A percentile compares a stretch with the other conserved stretches of the same genome.
Conservation (phyloP, 2,797 vertebrate species). For the Adelosebastes latens region DNA sequence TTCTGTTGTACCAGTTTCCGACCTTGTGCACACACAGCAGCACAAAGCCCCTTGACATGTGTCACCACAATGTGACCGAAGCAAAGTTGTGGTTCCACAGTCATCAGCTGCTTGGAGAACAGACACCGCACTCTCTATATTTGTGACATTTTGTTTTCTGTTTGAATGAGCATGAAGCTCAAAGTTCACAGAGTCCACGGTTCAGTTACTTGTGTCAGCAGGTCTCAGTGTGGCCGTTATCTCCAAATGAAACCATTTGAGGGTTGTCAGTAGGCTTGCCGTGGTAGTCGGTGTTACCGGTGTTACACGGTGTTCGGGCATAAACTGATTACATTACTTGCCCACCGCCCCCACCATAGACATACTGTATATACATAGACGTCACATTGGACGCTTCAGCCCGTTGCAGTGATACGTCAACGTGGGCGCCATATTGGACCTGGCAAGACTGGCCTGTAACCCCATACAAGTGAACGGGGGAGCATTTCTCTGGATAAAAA, state of each 20-base stretch:
- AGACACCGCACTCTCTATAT: conserved; percentile 8
- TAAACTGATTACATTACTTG: no score
- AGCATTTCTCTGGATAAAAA: no score
- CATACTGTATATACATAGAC: no score
- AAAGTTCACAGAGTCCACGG: not conserved
- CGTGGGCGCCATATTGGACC: no score
- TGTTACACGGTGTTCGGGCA: no score
- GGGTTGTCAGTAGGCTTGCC: not conserved
- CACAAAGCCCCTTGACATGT: conserved; percentile 34
- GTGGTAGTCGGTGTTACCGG: no score
- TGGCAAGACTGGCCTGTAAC: no score
- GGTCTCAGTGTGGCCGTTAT: not conserved
- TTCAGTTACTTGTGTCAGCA: not conserved
- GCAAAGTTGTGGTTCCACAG: conserved; percentile 37
- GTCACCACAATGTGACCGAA: conserved; percentile 26
- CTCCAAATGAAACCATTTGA: not conserved
- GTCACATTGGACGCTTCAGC: no score
- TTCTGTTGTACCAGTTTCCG: not conserved
- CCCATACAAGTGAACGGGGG: no score
- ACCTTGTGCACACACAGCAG: conserved; percentile 7
- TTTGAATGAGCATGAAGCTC: not conserved
- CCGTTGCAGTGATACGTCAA: no score
- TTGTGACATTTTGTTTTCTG: not conserved
- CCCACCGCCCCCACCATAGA: no score
- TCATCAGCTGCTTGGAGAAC: conserved; percentile 21